Evolutionary conservation across 2,113 vertebrate species (phyloP).

Genomic region (Marmota flaviventris): DNA sequence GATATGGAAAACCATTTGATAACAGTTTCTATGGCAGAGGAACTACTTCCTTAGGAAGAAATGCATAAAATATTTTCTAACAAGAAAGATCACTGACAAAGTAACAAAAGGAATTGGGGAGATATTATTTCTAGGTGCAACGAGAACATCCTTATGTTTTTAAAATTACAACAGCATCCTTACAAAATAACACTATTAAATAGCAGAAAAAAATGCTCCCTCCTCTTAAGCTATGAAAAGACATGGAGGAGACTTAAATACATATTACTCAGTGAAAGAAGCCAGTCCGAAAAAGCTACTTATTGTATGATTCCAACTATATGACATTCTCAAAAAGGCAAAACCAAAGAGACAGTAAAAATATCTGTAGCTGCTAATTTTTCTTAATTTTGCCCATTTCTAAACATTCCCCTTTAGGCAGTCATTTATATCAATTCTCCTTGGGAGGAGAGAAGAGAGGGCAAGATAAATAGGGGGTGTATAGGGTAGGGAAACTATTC

Average conservation of each 20-base stretch:
- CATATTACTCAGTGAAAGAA: neutral
- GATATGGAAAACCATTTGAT: neutral
- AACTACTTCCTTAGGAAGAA: neutral
- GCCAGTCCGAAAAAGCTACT: neutral
- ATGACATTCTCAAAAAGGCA: neutral
- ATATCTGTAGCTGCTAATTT: neutral
- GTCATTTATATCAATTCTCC: too few species aligned
- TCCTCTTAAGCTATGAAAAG: neutral
- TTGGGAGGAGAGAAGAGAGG: neutral
- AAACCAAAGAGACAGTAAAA: neutral
- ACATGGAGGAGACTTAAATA: neutral
- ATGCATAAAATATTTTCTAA: constrained; percentile 29
- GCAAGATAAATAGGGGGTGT: neutral
- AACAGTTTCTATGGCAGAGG: neutral
- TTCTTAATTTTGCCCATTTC: too few species aligned
- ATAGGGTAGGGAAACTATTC: neutral
- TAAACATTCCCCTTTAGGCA: too few species aligned
- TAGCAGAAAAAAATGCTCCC: neutral
- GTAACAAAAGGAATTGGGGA: neutral
- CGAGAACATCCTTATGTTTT: neutral
- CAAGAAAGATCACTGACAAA: neutral
- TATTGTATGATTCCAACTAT: neutral
- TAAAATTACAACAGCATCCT: neutral
- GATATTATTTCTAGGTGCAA: neutral
- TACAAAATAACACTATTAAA: neutral